A percentile compares a stretch with the other conserved stretches of the same genome.
These are phyloP conservation scores for Conops quadrifasciatus DNA, from an alignment of 2,888 invertebrate genomes.

Conservation along the genomic window DNA sequence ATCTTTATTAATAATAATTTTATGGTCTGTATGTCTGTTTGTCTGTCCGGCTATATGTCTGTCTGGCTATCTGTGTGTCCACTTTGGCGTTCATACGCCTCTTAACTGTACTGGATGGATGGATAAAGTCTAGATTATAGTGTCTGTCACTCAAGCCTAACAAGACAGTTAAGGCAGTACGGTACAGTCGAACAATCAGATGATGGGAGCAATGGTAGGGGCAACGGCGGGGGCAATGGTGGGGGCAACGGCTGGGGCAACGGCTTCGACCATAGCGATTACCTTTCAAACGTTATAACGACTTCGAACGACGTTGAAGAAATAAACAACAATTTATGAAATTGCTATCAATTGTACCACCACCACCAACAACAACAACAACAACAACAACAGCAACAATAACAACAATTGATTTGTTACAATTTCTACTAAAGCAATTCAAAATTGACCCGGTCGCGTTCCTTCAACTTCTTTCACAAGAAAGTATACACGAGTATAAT, in stretches of 20 bases:
- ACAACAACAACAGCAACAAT: conserved; percentile 22
- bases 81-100: too few relatives aligned
- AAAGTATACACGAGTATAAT: too few relatives aligned
- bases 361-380: too few relatives aligned
- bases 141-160: conserved; percentile 15
- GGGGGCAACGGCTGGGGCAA: not conserved
- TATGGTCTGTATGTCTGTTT: not conserved
- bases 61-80: too few relatives aligned
- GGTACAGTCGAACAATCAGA: not conserved
- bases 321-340: not conserved
- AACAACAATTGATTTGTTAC: conserved; percentile 40
- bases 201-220: not conserved
- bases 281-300: too few relatives aligned
- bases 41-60: not conserved
- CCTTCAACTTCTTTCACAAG: not conserved
- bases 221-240: not conserved
- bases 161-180: not conserved
- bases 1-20: not conserved
- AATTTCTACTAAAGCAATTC: conserved; percentile 17
- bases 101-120: too few relatives aligned
- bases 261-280: too few relatives aligned
- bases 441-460: conserved; percentile 12
- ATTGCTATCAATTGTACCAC: conserved; percentile 9
- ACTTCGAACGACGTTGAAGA: not conserved
- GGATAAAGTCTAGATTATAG: not conserved